These are phyloP conservation scores for Mythimna pallens DNA, from an alignment of 2,888 invertebrate species.

Conservation along the genomic window DNA sequence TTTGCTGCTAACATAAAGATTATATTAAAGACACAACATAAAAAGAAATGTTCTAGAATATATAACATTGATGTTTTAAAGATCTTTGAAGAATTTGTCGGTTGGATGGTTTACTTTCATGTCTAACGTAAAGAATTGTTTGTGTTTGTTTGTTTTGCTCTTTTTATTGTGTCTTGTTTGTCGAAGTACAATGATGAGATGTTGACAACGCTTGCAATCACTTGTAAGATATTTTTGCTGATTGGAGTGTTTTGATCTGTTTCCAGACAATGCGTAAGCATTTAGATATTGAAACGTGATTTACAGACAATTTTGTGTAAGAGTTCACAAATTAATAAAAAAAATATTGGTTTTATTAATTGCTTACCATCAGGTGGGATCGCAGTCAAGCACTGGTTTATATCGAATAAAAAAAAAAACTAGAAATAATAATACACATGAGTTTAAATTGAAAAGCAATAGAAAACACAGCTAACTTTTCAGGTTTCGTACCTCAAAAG, in stretches of 20 bases:
- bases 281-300: slow-evolving; percentile 19
- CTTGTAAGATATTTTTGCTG: slow-evolving; percentile 28
- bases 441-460: neutral
- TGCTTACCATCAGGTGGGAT: too few relatives aligned
- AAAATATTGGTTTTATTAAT: neutral
- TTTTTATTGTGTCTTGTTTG: slow-evolving; percentile 48
- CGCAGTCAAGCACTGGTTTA: too few relatives aligned
- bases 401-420: too few relatives aligned
- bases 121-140: slow-evolving; percentile 41
- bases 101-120: slow-evolving; percentile 45
- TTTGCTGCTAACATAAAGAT: neutral
- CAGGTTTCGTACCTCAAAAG: too few relatives aligned
- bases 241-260: slow-evolving; percentile 35
- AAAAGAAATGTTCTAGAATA: neutral
- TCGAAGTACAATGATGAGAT: slow-evolving; percentile 32
- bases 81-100: slow-evolving; percentile 52
- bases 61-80: slow-evolving; percentile 35
- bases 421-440: neutral
- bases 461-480: neutral
- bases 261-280: neutral
- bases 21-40: neutral
- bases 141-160: slow-evolving; percentile 33
- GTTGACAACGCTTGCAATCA: slow-evolving; percentile 46
- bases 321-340: neutral
- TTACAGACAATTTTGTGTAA: neutral